A percentile compares a stretch with the other conserved stretches of the same genome.
Conservation (phyloP, 2,888 invertebrate genomes). For the Stenchaetothrips biformis region DNA sequence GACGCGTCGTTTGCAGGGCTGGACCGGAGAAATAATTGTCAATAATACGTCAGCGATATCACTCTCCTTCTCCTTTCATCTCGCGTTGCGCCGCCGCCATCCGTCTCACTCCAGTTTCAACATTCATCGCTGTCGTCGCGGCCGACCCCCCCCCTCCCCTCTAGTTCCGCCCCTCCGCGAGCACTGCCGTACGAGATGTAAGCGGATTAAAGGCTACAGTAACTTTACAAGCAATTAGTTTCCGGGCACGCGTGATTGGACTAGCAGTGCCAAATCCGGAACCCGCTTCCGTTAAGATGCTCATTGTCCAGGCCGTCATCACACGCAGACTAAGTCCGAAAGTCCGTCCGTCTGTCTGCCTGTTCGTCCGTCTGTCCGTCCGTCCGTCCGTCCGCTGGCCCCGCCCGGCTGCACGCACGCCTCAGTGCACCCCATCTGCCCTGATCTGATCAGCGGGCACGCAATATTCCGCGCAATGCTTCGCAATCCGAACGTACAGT, state of each 20-base stretch:
- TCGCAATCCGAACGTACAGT: background rate
- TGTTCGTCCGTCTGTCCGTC: background rate
- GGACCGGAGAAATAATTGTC: background rate
- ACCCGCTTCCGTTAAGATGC: too few relatives aligned
- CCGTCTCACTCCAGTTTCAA: background rate
- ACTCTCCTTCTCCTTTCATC: background rate
- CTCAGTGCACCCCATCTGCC: background rate
- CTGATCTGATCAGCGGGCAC: background rate
- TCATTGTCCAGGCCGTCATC: too few relatives aligned
- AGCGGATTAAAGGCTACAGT: conserved; percentile 19
- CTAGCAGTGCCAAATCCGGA: too few relatives aligned
- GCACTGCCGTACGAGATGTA: conserved; percentile 3
- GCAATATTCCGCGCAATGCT: background rate
- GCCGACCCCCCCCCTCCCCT: background rate
- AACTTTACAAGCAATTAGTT: conserved; percentile 24
- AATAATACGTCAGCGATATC: background rate
- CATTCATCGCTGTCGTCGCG: conserved; percentile 12
- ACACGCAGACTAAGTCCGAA: too few relatives aligned
- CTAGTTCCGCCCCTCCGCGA: background rate
- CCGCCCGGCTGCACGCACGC: background rate
- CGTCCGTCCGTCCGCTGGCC: background rate
- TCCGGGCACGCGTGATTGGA: conserved; percentile 10
- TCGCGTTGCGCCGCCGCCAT: background rate
- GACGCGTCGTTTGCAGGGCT: background rate
- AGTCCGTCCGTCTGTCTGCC: background rate